Percentiles rank a stretch among this genome's conserved stretches.
Evolutionary conservation across 1,140 invertebrate genomes (phyloP).

Genomic region (Samia ricini): DNA sequence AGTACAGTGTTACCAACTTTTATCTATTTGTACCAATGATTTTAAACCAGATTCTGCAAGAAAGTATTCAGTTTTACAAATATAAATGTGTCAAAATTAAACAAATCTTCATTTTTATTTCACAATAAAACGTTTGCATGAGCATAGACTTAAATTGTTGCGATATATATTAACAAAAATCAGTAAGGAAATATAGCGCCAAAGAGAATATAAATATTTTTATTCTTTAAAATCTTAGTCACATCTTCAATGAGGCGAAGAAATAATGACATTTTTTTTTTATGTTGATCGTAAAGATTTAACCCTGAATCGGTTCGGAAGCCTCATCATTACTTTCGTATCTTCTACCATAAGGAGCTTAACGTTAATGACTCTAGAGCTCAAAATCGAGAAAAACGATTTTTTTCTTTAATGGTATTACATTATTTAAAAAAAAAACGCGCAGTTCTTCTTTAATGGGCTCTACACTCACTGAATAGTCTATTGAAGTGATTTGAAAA

Average conservation of each 20-base stretch:
- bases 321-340: constrained; percentile 24
- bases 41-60: too few relatives aligned
- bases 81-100: too few relatives aligned
- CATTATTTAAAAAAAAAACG: neutral
- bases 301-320: constrained; percentile 25
- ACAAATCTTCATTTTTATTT: too few relatives aligned
- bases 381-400: constrained; percentile 17
- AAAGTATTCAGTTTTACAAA: too few relatives aligned
- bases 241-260: neutral
- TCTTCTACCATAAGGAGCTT: constrained; percentile 17
- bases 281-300: constrained; percentile 34
- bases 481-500: neutral
- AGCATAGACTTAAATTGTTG: too few relatives aligned
- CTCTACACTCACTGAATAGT: neutral
- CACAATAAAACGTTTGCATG: too few relatives aligned
- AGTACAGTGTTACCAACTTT: too few relatives aligned
- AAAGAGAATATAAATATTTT: neutral
- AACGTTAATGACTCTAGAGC: constrained; percentile 18
- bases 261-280: constrained; percentile 14
- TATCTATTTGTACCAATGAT: too few relatives aligned
- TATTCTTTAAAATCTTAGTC: constrained; percentile 22
- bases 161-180: too few relatives aligned
- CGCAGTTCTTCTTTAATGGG: neutral
- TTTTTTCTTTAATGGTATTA: constrained; percentile 3
- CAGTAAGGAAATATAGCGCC: too few relatives aligned